Conservation (phyloP, 2,888 invertebrate genomes). For the Augiades crinisus region DNA sequence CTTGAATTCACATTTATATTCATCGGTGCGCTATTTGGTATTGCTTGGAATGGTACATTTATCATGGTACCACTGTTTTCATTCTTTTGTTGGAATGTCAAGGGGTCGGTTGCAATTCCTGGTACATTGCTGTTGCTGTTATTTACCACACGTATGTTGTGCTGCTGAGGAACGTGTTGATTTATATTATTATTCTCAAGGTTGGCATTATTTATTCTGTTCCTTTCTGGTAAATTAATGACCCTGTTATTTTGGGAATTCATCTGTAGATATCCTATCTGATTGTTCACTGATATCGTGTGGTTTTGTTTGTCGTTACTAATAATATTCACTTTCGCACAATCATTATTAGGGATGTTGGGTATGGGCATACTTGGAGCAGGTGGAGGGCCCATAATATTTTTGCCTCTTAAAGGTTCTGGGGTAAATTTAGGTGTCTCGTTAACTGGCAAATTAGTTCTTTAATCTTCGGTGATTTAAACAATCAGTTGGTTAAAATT, state of each 20-base stretch:
- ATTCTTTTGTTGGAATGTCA: conserved; percentile 67
- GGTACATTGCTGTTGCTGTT: conserved; percentile 57
- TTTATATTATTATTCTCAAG: conserved; percentile 61
- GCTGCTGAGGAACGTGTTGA: conserved; percentile 70
- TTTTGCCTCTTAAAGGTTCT: conserved; percentile 67
- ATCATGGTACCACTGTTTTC: conserved; percentile 72
- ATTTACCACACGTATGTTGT: conserved; percentile 73
- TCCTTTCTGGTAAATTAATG: conserved; percentile 72
- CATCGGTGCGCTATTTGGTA: conserved; percentile 77
- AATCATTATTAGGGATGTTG: conserved; percentile 52
- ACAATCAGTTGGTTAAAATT: too few relatives aligned
- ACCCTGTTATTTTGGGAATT: conserved; percentile 69
- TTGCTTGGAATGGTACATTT: conserved; percentile 75
- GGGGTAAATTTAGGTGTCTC: conserved; percentile 64
- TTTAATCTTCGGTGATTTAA: too few relatives aligned
- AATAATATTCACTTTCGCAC: conserved; percentile 65
- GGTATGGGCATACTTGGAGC: conserved; percentile 50
- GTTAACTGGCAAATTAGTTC: conserved; percentile 55
- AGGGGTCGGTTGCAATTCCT: conserved; percentile 56
- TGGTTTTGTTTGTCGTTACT: conserved; percentile 68
- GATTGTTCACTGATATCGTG: conserved; percentile 67
- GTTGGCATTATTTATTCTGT: conserved; percentile 58
- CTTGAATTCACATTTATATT: conserved; percentile 77
- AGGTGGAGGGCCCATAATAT: conserved; percentile 62
- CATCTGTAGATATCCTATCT: conserved; percentile 74